Evolutionary conservation across 2,888 invertebrate species (phyloP).

Genomic region (Cylloceria caligata): DNA sequence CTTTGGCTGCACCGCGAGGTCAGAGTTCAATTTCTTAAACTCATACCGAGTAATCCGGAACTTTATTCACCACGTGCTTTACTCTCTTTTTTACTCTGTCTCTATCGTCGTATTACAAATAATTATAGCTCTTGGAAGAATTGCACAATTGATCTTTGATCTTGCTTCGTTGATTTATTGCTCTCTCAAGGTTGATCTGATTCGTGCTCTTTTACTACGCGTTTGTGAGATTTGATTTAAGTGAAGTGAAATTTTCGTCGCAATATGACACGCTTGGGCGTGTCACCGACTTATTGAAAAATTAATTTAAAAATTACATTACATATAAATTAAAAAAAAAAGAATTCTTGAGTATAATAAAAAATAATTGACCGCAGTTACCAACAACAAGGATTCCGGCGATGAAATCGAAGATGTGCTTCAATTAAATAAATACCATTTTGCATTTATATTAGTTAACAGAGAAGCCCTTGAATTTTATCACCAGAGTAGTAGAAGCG

Average conservation of each 20-base stretch:
- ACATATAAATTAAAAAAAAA: neutral
- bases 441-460: no score
- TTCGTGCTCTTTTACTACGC: neutral
- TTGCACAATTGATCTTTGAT: constrained; percentile 38
- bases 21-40: constrained; percentile 32
- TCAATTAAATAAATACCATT: no score
- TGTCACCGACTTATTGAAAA: no score
- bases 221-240: neutral
- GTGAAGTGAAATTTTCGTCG: neutral
- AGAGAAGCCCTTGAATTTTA: no score
- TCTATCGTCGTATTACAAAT: neutral
- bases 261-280: neutral
- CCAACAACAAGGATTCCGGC: no score
- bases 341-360: no score
- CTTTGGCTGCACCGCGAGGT: constrained; percentile 16
- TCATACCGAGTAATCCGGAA: constrained; percentile 19
- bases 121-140: constrained; percentile 30
- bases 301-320: neutral
- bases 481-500: no score
- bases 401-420: no score
- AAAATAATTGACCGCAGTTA: no score
- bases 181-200: neutral
- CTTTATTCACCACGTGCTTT: constrained; percentile 21
- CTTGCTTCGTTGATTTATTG: neutral
- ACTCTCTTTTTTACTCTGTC: neutral